Base-by-base conservation (phyloP, 1,140 invertebrate genomes). In the Dryas iulia region DNA sequence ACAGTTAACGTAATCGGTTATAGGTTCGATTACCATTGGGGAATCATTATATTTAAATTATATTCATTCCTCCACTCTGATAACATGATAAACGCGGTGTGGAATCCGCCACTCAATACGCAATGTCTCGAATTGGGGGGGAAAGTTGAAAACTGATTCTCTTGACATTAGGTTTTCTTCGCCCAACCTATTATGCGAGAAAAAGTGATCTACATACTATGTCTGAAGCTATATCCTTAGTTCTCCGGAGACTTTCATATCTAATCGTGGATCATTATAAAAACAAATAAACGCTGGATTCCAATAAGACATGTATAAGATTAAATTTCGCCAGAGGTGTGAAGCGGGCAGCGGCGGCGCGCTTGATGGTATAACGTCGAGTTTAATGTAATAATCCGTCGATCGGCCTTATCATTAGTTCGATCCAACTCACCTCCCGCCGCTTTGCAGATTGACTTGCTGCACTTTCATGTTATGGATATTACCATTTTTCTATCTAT, bases 371-470 rank as follows among this genome's bases (percentile, higher is more conserved):
- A 83, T 83, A 87, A 83, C 81, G 83, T 78, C 78, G 69, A 74
- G 78, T 86, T 86, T 89, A 89, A 89, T 87, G 85, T 91, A 89
- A 91, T 89, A 91, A 91, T 91, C 86, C 82, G 82, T 81, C 83
- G 84, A 83, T 85, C 80, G 80, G 68, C 74, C 74, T 86, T 89
- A 91, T 91, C 87, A 87, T 87, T 84, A 82, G 81, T 78, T 78
- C 77, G 80, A 85, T 89, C 84, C 78, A 66, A 73, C 83, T 78
- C 84, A 82, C 85, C 89, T 84, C 89, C 89, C 85, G 87, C 83
- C 77, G 89, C 72, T 81, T 70, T 65, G 78, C 82, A 89, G 87
- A 91, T 89, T 90, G 84, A 77, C 72, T 87, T 59, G 65, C 58
- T 61, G 62, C 69, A 81, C 71, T 83, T 72, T 78, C 78, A 74